These are phyloP conservation scores for Ceryle rudis DNA, from an alignment of 2,797 vertebrate genomes.

Conservation along the genomic window DNA sequence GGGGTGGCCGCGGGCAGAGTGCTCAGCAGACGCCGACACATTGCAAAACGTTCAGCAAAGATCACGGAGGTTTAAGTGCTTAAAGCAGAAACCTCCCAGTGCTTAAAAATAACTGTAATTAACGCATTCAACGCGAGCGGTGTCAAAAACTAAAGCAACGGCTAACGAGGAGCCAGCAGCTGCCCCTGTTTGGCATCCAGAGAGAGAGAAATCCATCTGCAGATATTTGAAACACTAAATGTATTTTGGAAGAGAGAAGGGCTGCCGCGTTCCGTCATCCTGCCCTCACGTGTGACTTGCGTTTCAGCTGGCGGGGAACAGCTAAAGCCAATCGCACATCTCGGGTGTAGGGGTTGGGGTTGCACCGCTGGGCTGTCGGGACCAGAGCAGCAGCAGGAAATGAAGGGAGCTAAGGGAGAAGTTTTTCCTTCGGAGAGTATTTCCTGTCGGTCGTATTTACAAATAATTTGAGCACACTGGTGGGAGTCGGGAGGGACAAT, in stretches of 20 bases:
- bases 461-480: not conserved
- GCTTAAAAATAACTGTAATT: not conserved
- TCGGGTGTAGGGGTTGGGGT: not conserved
- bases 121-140: rapidly evolving
- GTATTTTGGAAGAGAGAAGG: not conserved
- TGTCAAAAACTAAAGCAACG: not conserved
- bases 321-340: not conserved
- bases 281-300: not conserved
- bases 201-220: not conserved
- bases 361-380: not conserved
- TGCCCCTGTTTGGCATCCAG: not conserved
- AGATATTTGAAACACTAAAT: not conserved
- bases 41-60: not conserved
- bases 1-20: not conserved
- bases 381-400: not conserved
- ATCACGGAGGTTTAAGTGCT: not conserved
- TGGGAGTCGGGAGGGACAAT: not conserved
- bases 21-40: not conserved
- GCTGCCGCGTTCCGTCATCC: not conserved
- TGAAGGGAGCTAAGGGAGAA: not conserved
- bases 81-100: not conserved
- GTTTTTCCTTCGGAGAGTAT: not conserved
- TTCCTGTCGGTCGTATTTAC: not conserved
- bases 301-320: not conserved
- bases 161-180: not conserved